Percentiles rank a stretch among this genome's conserved stretches.
phyloP scores from a whole-genome alignment of 2,797 vertebrate species.

The Acipenser oxyrinchus region DNA sequence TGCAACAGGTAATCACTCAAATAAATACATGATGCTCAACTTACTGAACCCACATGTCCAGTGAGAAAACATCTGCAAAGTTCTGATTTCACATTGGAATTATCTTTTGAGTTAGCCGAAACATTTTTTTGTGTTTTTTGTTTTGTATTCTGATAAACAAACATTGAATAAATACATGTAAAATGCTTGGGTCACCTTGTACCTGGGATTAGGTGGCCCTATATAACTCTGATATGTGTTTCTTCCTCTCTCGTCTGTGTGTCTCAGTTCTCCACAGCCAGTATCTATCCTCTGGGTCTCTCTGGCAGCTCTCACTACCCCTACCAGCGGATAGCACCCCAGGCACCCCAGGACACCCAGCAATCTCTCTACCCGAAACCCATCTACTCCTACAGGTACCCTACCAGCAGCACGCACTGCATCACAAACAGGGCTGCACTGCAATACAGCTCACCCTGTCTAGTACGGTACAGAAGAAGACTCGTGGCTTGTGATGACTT shows the following conservation, averaged over 20 bases:
- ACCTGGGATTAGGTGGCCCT: too few species aligned
- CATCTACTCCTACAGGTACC: conserved; percentile 95
- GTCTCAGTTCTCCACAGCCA: conserved; percentile 55
- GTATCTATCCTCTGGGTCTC: conserved; percentile 51
- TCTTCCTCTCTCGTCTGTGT: conserved; percentile 22
- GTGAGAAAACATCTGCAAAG: too few species aligned
- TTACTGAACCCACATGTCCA: too few species aligned
- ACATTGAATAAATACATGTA: too few species aligned
- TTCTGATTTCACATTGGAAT: too few species aligned
- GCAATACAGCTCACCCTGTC: too few species aligned
- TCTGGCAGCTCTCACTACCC: conserved; percentile 57
- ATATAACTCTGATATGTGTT: neutral
- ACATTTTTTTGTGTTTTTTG: too few species aligned
- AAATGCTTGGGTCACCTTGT: neutral
- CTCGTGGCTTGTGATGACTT: too few species aligned
- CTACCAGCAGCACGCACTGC: neutral
- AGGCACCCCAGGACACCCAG: conserved; percentile 56
- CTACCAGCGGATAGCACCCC: conserved; percentile 64
- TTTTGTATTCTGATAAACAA: too few species aligned
- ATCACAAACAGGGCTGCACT: conserved; percentile 15
- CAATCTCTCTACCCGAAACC: conserved; percentile 84
- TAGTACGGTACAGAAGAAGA: too few species aligned
- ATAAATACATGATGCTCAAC: too few species aligned
- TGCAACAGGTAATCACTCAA: conserved; percentile 63
- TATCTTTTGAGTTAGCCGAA: too few species aligned